Percentiles rank a stretch among this genome's conserved stretches.
These are phyloP conservation scores for Leptogaster cylindrica DNA, from an alignment of 2,888 invertebrate genomes.

Conservation along the genomic window DNA sequence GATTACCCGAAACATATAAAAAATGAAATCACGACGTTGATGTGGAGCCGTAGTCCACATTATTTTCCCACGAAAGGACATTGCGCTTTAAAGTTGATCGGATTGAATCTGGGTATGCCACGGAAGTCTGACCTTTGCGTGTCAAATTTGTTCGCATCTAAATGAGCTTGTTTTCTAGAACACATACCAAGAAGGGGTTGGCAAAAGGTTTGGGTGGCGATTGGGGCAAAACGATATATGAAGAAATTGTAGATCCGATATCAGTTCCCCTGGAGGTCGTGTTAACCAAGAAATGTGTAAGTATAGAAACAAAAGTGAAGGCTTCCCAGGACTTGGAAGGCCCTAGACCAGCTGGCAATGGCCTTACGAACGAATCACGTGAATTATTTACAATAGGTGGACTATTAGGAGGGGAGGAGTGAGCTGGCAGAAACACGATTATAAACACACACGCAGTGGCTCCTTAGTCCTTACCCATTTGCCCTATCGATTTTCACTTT, in stretches of 20 bases:
- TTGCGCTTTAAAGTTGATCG: constrained; percentile 14
- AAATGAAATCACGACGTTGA: no score
- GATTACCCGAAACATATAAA: no score
- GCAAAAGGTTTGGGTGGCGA: background rate
- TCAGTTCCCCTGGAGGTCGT: constrained; percentile 23
- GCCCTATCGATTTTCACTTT: constrained; percentile 23
- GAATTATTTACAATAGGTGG: constrained; percentile 35
- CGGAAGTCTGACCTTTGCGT: constrained; percentile 37
- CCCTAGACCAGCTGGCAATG: constrained; percentile 17
- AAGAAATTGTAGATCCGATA: background rate
- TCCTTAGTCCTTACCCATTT: background rate
- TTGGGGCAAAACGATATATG: background rate
- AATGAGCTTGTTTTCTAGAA: background rate
- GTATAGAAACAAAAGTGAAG: constrained; percentile 11
- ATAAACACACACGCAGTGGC: no score
- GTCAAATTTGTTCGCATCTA: constrained; percentile 18
- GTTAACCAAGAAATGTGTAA: background rate
- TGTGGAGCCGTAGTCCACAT: no score
- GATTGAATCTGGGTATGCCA: constrained; percentile 18
- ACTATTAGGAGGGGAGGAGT: constrained; percentile 2
- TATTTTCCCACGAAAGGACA: no score
- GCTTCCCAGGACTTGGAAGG: constrained; percentile 11
- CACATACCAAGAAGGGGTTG: background rate
- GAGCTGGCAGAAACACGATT: constrained; percentile 7
- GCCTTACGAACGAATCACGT: constrained; percentile 31